Base-by-base conservation (phyloP, 2,888 invertebrate species). In the Nemoura dubitans region DNA sequence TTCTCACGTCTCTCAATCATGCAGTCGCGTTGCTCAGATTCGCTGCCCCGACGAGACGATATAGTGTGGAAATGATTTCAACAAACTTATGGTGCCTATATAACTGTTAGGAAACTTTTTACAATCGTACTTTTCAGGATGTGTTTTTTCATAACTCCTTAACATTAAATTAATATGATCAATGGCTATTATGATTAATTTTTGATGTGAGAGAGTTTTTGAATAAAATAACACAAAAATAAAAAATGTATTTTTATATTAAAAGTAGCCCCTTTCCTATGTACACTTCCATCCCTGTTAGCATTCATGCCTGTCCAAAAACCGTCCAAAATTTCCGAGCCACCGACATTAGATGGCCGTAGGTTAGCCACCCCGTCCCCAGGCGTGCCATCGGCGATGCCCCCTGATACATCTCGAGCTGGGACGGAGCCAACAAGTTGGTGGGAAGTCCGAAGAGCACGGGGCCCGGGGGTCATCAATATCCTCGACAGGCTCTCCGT, bases 171-270 rank as follows among this genome's bases (percentile, higher is more conserved):
- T 78, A 78, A 78, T 28, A 78, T 27, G 28, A 78, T 27, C 78
- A 28, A 78, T 78, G 28, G 27, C 7, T 78, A 28, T 26, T 78
- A 78, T 7, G 78, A 78, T 36, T 83, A 83, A 83, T 83, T 83
- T 83, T 83, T 83, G 83, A 36, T 83, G 83, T 83, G 43, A 83
- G 36, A 36, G 82, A 28, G 83, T 83, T 83, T 83, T 83, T 83
- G 42, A 43, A 43, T 36, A 43, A 78, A 78, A 78, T 78, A 78
- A 78, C 78, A 59, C 14, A 59, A 59, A 59, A 59, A 59, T 16
- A 59, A 36, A 3, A 10, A 36, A 36, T n/a, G n/a, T n/a, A n/a
- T n/a, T n/a, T n/a, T n/a, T n/a, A n/a, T n/a, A n/a, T n/a, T n/a
- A n/a, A n/a, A n/a, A n/a, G n/a, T n/a, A n/a, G n/a, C n/a, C n/a